These are phyloP conservation scores for Drymonia ruficornis DNA, from an alignment of 2,888 invertebrate species.

Conservation along the genomic window DNA sequence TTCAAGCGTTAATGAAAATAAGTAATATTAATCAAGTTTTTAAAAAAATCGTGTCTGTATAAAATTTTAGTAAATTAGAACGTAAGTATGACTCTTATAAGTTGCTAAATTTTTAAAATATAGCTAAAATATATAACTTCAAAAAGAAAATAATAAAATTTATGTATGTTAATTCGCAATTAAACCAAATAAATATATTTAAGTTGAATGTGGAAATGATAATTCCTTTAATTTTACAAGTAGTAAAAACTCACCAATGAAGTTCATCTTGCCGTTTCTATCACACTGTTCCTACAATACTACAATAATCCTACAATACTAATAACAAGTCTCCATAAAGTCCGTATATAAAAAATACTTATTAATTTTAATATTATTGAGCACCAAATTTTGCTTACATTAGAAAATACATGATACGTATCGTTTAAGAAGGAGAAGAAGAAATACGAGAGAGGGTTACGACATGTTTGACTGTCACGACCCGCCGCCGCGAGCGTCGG, in stretches of 20 bases:
- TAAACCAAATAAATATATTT: too few relatives aligned
- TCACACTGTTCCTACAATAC: conserved; percentile 54
- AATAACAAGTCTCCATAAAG: conserved; percentile 69
- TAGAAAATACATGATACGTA: conserved; percentile 81
- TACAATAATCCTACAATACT: conserved; percentile 44
- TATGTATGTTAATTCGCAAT: too few relatives aligned
- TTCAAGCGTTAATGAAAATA: too few relatives aligned
- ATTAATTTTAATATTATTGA: conserved; percentile 58
- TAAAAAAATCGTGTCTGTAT: too few relatives aligned
- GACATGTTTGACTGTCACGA: conserved; percentile 63
- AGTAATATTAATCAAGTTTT: too few relatives aligned
- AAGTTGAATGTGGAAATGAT: too few relatives aligned
- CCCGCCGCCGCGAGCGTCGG: conserved; percentile 61
- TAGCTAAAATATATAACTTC: too few relatives aligned
- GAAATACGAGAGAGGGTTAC: conserved; percentile 59
- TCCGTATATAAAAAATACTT: conserved; percentile 74
- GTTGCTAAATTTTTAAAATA: too few relatives aligned
- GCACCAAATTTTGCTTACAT: conserved; percentile 73
- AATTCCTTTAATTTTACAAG: conserved; percentile 17
- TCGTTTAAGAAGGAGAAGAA: conserved; percentile 65
- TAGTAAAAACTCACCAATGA: conserved; percentile 69
- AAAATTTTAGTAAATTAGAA: too few relatives aligned
- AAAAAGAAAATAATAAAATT: too few relatives aligned
- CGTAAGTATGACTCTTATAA: too few relatives aligned
- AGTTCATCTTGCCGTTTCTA: conserved; percentile 70